These are phyloP conservation scores for Paramormyrops hopkinsi DNA, from an alignment of 2,797 vertebrate genomes.

Conservation along the genomic window DNA sequence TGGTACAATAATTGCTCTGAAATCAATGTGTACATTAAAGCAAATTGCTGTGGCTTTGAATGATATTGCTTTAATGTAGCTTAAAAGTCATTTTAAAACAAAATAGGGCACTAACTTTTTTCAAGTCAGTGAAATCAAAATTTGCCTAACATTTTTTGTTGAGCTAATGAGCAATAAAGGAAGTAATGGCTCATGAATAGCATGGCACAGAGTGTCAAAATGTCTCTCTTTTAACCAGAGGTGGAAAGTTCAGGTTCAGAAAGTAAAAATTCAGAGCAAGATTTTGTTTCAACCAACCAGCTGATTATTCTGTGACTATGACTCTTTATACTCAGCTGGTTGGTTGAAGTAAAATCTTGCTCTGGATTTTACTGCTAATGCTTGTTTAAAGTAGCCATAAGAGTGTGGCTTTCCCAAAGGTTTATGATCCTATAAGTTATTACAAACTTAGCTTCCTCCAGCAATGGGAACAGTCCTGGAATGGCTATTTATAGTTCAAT, in stretches of 20 bases:
- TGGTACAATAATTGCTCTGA: constrained; percentile 30
- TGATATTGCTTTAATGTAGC: constrained; percentile 43
- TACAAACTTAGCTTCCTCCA: background rate
- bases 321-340: background rate
- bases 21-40: constrained; percentile 46
- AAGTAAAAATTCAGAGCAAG: background rate
- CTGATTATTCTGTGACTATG: background rate
- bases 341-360: background rate
- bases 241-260: background rate
- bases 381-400: background rate
- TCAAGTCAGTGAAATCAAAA: background rate
- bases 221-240: background rate
- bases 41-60: constrained; percentile 38
- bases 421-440: background rate
- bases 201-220: background rate
- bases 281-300: background rate
- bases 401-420: background rate
- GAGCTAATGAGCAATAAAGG: background rate
- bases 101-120: background rate
- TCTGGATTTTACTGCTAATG: background rate
- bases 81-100: constrained; percentile 24
- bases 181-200: background rate
- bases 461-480: background rate
- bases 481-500: background rate
- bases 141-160: background rate